Conservation (phyloP, 2,888 invertebrate genomes). For the Erebia palarica region DNA sequence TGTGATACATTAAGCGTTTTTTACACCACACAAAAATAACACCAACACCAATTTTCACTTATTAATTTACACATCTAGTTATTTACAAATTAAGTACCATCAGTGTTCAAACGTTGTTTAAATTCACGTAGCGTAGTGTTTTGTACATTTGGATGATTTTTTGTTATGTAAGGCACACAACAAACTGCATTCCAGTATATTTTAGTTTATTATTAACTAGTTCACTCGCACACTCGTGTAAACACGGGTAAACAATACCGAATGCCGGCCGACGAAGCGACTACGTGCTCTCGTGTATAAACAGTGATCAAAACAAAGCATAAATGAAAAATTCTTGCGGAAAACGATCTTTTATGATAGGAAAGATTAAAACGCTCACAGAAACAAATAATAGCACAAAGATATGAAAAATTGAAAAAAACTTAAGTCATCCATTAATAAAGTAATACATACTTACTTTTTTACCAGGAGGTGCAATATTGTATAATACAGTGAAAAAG, state of each 20-base stretch:
- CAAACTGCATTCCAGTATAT: conserved; percentile 30
- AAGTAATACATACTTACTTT: no score
- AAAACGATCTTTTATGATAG: conserved; percentile 29
- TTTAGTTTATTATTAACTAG: conserved; percentile 35
- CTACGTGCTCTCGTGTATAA: conserved; percentile 54
- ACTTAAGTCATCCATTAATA: conserved; percentile 8
- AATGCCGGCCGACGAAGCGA: conserved; percentile 45
- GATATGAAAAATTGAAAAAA: neutral
- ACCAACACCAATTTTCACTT: conserved; percentile 50
- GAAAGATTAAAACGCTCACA: conserved; percentile 21
- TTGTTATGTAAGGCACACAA: conserved; percentile 29
- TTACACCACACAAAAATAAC: conserved; percentile 53
- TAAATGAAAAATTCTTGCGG: conserved; percentile 30
- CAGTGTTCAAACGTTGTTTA: neutral
- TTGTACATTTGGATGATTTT: conserved; percentile 26
- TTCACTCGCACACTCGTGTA: conserved; percentile 31
- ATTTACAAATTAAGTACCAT: conserved; percentile 37
- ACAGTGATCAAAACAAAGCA: conserved; percentile 50
- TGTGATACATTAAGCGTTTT: conserved; percentile 54
- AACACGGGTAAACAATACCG: conserved; percentile 32
- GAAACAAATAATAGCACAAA: conserved; percentile 5
- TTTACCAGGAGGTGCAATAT: neutral
- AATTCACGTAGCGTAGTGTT: conserved; percentile 35
- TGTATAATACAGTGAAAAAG: conserved; percentile 12
- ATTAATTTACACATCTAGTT: conserved; percentile 43